Base-by-base conservation (phyloP, 2,113 vertebrate genomes). In the Chunga burmeisteri region DNA sequence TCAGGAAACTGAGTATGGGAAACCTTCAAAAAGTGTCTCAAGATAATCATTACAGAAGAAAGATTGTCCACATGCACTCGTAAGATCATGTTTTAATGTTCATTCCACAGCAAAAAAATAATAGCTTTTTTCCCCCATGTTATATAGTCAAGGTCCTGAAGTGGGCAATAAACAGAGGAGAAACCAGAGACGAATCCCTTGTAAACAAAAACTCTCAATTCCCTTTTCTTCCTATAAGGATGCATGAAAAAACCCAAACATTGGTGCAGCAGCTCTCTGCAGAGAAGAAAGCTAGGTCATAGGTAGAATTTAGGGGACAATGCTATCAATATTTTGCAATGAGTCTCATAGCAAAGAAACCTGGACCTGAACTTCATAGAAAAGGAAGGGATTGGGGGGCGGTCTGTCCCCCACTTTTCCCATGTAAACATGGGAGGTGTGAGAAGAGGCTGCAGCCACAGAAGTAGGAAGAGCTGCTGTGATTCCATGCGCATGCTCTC, bases 91-190 rank as follows among this genome's bases (percentile, higher is more conserved):
- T 38, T 85, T 81, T 50, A 86, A 38, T 53, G 61, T 61, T 61
- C 23, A 44, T 85, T 66, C 46, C n/a, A 61, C 12, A 16, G 63
- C 30, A n/a, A 68, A 79, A 86, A 46, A 40, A 38, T 10, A 46
- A 22, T 2, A 40, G 40, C 1, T 1, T 38, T 73, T 49, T 59
- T 32, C 3, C 6, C 16, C 26, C 26, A 26, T 2, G 3, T 63
- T 66, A 46, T 8, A 40, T 21, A 82, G 36, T 29, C 30, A 36
- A 82, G 61, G 29, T 66, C 29, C 44, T 78, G 65, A 72, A 61
- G 13, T 29, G 44, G n/a, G 20, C 40, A 92, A 66, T 56, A 86
- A 72, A 86, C 21, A 58, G 27, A 70, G 12, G 13, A 56, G 30
- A 78, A 81, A 86, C 50, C 23, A 25, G 15, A 86, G 27, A n/a